Conservation (phyloP, 2,797 vertebrate species). For the Coluber constrictor region DNA sequence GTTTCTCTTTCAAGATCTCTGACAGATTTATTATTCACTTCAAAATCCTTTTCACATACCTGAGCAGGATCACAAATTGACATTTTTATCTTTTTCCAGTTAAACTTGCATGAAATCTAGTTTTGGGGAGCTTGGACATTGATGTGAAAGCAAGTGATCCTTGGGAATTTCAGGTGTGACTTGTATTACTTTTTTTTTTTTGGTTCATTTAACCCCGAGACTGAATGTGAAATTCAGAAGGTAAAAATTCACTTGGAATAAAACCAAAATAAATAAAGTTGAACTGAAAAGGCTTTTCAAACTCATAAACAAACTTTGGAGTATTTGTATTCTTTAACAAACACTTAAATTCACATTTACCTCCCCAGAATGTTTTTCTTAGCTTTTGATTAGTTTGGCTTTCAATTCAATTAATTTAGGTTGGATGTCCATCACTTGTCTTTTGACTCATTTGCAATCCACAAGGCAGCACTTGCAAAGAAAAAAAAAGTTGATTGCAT, state of each 20-base stretch:
- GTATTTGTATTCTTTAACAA: conserved; percentile 35
- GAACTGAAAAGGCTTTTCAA: conserved; percentile 37
- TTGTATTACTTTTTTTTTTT: conserved; percentile 17
- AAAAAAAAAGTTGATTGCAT: background rate
- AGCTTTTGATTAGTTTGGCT: conserved; percentile 39
- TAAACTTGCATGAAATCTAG: conserved; percentile 46
- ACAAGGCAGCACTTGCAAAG: background rate
- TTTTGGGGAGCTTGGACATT: conserved; percentile 55
- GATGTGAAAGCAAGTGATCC: conserved; percentile 33
- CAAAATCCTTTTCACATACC: conserved; percentile 12
- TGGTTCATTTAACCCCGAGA: conserved; percentile 29
- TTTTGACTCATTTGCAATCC: conserved; percentile 19
- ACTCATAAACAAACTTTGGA: conserved; percentile 30
- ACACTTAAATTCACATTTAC: conserved; percentile 37
- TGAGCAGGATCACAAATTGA: conserved; percentile 37
- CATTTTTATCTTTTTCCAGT: conserved; percentile 47
- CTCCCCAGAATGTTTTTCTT: conserved; percentile 35
- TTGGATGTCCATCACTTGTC: conserved; percentile 31
- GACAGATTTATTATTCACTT: conserved; percentile 5
- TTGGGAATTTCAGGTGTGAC: conserved; percentile 18
- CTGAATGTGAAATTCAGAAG: conserved; percentile 33
- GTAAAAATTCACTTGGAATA: background rate
- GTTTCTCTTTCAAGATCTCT: conserved; percentile 4
- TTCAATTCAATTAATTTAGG: conserved; percentile 36
- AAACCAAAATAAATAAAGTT: conserved; percentile 31